Base-by-base conservation (phyloP, 1,140 invertebrate species). In the Drosophila navojoa region DNA sequence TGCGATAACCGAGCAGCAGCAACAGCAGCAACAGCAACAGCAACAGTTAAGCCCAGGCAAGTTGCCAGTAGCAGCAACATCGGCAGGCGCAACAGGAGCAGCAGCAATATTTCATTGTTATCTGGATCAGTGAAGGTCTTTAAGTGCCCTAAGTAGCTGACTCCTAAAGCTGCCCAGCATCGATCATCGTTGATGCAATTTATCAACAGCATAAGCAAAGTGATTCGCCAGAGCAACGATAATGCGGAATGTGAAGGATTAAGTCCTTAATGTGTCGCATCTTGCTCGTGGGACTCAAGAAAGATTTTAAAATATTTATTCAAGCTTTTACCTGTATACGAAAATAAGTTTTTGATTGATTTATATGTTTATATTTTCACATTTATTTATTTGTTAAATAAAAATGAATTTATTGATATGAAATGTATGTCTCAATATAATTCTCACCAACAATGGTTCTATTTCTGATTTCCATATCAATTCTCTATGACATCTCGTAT, bases 21-120 rank as follows among this genome's bases (percentile, higher is more conserved):
- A n/a, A 7, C 19, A 49, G 29, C 25, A 42, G 35, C 19, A 35
- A 47, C 29, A 27, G 35, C 19, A 35, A 47, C 29, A 27, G 49
- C 49, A 13, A 52, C 25, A 13, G 25, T 38, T 38, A 13, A 13
- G 3, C 10, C 35, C 35, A 11, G 35, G 10, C 35, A 38, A 38
- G n/a, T n/a, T 38, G 35, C 35, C 49, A 59, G 47, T 44, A 22
- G 54, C 62, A 38, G 44, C 44, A 16, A 10, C 47, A 49, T 29
- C 42, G 25, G 11, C 59, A 62, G 29, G 25, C 42, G 49, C 49
- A 11, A 27, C 22, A 13, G 22, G 16, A 42, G 47, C 22, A 25
- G 47, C 22, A 25, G 71, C 76, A 54, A 87, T 87, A 68, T 54
- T 72, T 89, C 76, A 87, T 71, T 89, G 79, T 69, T 82, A 87